phyloP scores from a whole-genome alignment of 2,888 invertebrate species.

The Synergus itoensis region DNA sequence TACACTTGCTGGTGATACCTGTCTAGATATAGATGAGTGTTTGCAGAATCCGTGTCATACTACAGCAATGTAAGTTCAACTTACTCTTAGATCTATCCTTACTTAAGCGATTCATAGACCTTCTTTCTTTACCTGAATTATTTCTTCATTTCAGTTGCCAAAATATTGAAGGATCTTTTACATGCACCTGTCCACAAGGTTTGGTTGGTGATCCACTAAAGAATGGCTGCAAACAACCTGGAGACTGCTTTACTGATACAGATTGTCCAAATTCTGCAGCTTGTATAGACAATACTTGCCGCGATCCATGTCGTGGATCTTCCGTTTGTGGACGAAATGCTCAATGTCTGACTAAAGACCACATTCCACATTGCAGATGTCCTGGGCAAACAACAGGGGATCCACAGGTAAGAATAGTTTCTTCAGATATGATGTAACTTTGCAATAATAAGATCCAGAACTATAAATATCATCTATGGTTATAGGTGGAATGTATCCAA shows the following conservation, averaged over 20 bases:
- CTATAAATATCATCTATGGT: neutral
- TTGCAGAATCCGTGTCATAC: conserved; percentile 87
- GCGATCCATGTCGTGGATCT: conserved; percentile 86
- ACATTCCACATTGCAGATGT: conserved; percentile 87
- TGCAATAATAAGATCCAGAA: neutral
- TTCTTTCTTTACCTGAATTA: neutral
- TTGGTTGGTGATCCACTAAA: conserved; percentile 88
- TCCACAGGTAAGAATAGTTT: conserved; percentile 79
- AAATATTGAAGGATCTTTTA: conserved; percentile 88
- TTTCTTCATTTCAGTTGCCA: conserved; percentile 80
- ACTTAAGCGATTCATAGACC: neutral
- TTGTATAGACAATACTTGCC: conserved; percentile 87
- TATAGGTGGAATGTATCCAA: conserved; percentile 82
- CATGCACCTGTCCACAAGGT: conserved; percentile 88
- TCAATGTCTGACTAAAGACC: conserved; percentile 85
- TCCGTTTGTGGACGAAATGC: conserved; percentile 88
- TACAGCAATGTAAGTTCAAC: conserved; percentile 81
- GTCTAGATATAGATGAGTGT: conserved; percentile 92
- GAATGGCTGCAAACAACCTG: conserved; percentile 89
- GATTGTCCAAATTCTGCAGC: conserved; percentile 90
- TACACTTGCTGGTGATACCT: conserved; percentile 83
- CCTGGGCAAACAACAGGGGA: conserved; percentile 88
- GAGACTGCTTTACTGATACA: conserved; percentile 88
- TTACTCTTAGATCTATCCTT: neutral
- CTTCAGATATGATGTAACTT: neutral